Evolutionary conservation across 1,140 invertebrate species (phyloP).

Genomic region (Drosophila equinoxialis): DNA sequence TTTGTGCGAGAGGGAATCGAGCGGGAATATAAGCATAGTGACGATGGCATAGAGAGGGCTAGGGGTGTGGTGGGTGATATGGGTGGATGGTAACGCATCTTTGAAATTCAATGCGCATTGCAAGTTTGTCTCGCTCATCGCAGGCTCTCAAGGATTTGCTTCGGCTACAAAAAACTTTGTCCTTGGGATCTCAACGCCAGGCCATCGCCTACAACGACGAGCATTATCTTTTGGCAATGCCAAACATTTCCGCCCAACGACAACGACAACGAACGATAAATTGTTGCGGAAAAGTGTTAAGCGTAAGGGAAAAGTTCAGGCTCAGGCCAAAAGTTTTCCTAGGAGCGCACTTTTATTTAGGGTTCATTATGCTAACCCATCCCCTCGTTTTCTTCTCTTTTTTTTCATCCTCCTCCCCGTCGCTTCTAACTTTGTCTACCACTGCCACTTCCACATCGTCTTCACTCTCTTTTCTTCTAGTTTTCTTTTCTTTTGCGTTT

Average conservation of each 20-base stretch:
- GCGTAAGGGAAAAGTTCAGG: slow-evolving; percentile 59
- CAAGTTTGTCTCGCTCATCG: slow-evolving; percentile 29
- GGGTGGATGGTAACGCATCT: slow-evolving; percentile 12
- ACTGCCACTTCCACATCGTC: neutral
- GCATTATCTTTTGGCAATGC: slow-evolving; percentile 66
- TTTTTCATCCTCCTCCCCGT: neutral
- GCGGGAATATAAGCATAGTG: neutral
- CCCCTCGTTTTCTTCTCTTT: neutral
- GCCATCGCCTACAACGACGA: slow-evolving; percentile 17
- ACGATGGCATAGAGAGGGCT: neutral
- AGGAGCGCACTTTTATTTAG: slow-evolving; percentile 64
- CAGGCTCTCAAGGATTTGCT: slow-evolving; percentile 49
- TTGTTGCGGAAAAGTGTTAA: slow-evolving; percentile 71
- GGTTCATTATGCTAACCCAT: slow-evolving; percentile 65
- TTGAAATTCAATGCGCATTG: slow-evolving; percentile 55
- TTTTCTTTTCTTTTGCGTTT: neutral
- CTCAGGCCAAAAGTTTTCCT: slow-evolving; percentile 58
- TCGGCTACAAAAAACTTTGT: slow-evolving; percentile 53
- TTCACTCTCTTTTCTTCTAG: neutral
- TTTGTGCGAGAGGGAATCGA: slow-evolving; percentile 14
- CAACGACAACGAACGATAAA: slow-evolving; percentile 58
- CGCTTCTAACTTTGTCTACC: slow-evolving; percentile 2
- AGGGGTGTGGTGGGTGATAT: neutral
- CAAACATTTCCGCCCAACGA: slow-evolving; percentile 63
- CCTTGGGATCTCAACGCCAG: slow-evolving; percentile 40